These are phyloP conservation scores for Ceratina calcarata DNA, from an alignment of 1,140 invertebrate genomes.

Conservation along the genomic window DNA sequence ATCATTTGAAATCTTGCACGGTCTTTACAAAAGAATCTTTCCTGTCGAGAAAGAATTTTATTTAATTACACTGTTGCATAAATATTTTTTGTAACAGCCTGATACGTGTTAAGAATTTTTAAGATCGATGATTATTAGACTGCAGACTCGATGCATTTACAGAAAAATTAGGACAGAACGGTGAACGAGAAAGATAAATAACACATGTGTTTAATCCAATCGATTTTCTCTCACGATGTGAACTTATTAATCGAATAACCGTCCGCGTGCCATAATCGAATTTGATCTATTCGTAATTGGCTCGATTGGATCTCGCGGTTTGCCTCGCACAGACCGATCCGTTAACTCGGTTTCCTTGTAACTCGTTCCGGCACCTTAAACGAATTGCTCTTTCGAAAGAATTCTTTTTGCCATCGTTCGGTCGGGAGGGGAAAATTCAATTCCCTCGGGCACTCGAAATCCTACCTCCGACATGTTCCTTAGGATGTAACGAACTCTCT, in stretches of 20 bases:
- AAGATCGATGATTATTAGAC: too few relatives aligned
- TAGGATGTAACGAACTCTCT: background rate
- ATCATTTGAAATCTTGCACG: too few relatives aligned
- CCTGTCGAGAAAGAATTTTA: too few relatives aligned
- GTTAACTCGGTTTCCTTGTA: constrained; percentile 17
- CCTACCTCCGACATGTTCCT: background rate
- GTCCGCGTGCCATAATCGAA: constrained; percentile 1
- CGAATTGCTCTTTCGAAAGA: background rate
- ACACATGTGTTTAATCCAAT: constrained; percentile 19
- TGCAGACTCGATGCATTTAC: too few relatives aligned
- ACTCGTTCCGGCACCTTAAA: background rate
- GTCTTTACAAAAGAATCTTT: too few relatives aligned
- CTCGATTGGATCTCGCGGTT: constrained; percentile 16
- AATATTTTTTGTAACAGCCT: too few relatives aligned
- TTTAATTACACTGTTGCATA: too few relatives aligned
- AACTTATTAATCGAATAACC: constrained; percentile 36
- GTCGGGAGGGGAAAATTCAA: background rate
- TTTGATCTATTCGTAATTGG: constrained; percentile 34
- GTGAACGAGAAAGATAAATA: constrained; percentile 1
- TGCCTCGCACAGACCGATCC: background rate
- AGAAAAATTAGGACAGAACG: background rate
- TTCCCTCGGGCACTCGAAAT: background rate
- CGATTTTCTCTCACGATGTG: background rate
- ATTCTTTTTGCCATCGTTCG: background rate
- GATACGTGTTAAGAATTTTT: too few relatives aligned